Percentiles rank a stretch among this genome's conserved stretches.
These are phyloP conservation scores for Forpus xanthops DNA, from an alignment of 2,797 vertebrate genomes.

Conservation along the genomic window DNA sequence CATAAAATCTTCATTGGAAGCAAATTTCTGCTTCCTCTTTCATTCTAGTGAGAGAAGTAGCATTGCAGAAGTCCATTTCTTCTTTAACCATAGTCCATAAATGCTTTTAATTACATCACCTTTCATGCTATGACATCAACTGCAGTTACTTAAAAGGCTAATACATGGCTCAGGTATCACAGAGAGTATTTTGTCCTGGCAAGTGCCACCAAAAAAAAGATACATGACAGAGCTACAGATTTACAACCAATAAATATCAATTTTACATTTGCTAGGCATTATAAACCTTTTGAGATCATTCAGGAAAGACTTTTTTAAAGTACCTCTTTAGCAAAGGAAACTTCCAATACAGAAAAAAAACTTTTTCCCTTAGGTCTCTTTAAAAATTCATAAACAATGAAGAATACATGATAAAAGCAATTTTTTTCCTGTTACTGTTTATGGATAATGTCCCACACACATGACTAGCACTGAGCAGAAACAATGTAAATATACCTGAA, in stretches of 20 bases:
- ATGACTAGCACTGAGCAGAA: not conserved
- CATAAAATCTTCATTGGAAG: not conserved
- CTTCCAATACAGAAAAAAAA: not conserved
- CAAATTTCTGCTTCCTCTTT: not conserved
- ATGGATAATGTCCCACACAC: too few relatives aligned
- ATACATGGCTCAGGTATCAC: not conserved
- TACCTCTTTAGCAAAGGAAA: not conserved
- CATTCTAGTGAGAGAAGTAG: not conserved
- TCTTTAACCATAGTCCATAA: not conserved
- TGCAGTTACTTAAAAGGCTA: conserved; percentile 4
- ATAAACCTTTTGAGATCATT: not conserved
- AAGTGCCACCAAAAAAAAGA: not conserved
- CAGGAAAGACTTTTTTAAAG: not conserved
- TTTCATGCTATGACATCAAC: not conserved
- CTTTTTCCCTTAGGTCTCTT: not conserved
- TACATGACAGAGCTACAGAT: not conserved
- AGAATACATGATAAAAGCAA: not conserved
- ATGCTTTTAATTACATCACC: not conserved
- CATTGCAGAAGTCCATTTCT: not conserved
- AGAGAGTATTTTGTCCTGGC: not conserved
- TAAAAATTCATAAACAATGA: not conserved
- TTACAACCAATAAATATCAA: not conserved
- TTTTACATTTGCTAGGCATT: not conserved
- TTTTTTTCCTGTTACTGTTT: not conserved
- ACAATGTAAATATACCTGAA: not conserved